These are phyloP conservation scores for Brachyhypopomus occidentalis DNA, from an alignment of 2,113 vertebrate species.

Conservation along the genomic window DNA sequence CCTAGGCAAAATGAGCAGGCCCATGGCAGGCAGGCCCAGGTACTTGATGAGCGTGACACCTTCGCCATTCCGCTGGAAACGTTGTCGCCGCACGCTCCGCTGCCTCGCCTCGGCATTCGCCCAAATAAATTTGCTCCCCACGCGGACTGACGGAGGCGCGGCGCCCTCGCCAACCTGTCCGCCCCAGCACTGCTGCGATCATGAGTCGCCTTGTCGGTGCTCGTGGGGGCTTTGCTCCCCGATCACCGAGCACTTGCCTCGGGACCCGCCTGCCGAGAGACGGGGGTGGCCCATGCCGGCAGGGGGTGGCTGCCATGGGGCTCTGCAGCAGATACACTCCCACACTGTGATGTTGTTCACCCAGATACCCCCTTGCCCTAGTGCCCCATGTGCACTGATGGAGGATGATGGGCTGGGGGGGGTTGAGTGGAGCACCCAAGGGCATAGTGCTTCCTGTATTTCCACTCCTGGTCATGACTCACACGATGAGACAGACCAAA, in stretches of 20 bases:
- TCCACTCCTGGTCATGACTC: slow-evolving; percentile 32
- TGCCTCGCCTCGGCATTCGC: slow-evolving; percentile 74
- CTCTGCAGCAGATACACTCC: slow-evolving; percentile 70
- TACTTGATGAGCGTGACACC: slow-evolving; percentile 82
- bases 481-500: slow-evolving; percentile 60
- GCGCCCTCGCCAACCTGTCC: slow-evolving; percentile 70
- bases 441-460: slow-evolving; percentile 61
- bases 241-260: slow-evolving; percentile 75
- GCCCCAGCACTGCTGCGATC: slow-evolving; percentile 75
- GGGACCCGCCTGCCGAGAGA: slow-evolving; percentile 71
- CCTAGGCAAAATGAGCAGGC: slow-evolving; percentile 75
- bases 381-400: slow-evolving; percentile 39
- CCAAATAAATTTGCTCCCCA: slow-evolving; percentile 79
- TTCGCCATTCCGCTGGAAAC: slow-evolving; percentile 72
- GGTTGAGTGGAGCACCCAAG: slow-evolving; percentile 59
- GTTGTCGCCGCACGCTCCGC: slow-evolving; percentile 75
- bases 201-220: slow-evolving; percentile 77
- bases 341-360: slow-evolving; percentile 63
- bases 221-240: slow-evolving; percentile 74
- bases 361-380: slow-evolving; percentile 61
- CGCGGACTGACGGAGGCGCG: slow-evolving; percentile 68
- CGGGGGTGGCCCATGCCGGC: slow-evolving; percentile 58
- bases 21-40: slow-evolving; percentile 74
- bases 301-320: slow-evolving; percentile 58
- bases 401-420: slow-evolving; percentile 65